Percentiles rank a stretch among this genome's conserved stretches.
These are phyloP conservation scores for Drosophila parabipectinata DNA, from an alignment of 1,140 invertebrate genomes.

Conservation along the genomic window DNA sequence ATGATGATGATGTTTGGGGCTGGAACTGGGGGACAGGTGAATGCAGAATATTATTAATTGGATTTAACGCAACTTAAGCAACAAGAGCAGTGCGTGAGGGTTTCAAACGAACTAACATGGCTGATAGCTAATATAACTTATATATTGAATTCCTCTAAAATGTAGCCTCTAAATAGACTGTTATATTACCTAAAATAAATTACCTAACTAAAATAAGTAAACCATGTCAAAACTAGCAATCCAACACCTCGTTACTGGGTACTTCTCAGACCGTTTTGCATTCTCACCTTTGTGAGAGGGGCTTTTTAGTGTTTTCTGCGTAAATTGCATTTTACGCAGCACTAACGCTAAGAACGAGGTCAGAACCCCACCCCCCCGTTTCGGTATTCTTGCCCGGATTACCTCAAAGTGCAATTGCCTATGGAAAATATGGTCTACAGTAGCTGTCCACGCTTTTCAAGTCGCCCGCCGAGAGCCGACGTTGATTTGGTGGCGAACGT, in stretches of 20 bases:
- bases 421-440: constrained; percentile 45
- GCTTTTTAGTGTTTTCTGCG: constrained; percentile 34
- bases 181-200: not conserved
- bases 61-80: constrained; percentile 74
- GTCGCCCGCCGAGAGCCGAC: constrained; percentile 53
- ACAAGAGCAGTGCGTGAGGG: constrained; percentile 40
- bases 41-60: constrained; percentile 62
- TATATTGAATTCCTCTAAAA: not conserved
- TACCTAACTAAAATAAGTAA: not conserved
- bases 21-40: not conserved
- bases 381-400: constrained; percentile 4
- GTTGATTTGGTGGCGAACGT: constrained; percentile 58
- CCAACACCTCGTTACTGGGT: constrained; percentile 17
- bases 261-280: constrained; percentile 36
- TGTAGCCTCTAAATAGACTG: too few species aligned
- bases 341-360: constrained; percentile 59
- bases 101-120: not conserved
- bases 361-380: constrained; percentile 11
- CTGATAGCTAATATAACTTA: not conserved
- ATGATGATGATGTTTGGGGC: constrained; percentile 1
- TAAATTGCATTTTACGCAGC: constrained; percentile 71
- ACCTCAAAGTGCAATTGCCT: constrained; percentile 66
- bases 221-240: constrained; percentile 16
- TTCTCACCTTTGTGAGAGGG: constrained; percentile 35
- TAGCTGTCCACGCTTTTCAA: constrained; percentile 57